Conservation (phyloP, 2,888 invertebrate species). For the Stenodema calcarata region DNA sequence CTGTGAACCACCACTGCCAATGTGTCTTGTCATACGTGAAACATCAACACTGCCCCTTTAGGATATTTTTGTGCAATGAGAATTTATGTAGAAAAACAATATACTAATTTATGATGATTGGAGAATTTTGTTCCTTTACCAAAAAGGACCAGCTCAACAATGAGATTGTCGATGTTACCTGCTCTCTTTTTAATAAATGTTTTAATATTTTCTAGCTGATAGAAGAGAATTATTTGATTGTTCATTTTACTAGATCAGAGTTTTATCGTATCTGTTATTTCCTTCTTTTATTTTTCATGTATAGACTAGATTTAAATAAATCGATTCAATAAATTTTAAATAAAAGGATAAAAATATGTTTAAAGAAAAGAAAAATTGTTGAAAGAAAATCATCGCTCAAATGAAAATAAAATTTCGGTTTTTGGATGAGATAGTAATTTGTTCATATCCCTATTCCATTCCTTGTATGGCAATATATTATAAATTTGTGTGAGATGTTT, state of each 20-base stretch:
- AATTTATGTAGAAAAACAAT: neutral
- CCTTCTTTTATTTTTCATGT: neutral
- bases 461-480: too few species aligned
- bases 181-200: slow-evolving; percentile 32
- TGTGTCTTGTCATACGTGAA: neutral
- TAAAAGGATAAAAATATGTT: neutral
- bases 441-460: too few species aligned
- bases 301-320: neutral
- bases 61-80: slow-evolving; percentile 17
- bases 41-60: neutral
- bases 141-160: slow-evolving; percentile 30
- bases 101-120: neutral
- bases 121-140: slow-evolving; percentile 15
- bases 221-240: slow-evolving; percentile 20
- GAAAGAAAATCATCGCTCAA: neutral
- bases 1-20: slow-evolving; percentile 7
- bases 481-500: too few species aligned
- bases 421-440: neutral
- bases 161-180: slow-evolving; percentile 46
- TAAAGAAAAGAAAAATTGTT: neutral
- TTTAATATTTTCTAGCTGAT: neutral
- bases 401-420: neutral
- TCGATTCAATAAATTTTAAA: neutral
- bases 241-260: slow-evolving; percentile 28
- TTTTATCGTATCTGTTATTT: slow-evolving; percentile 18